A percentile compares a stretch with the other conserved stretches of the same genome.
Conservation (phyloP, 2,888 invertebrate genomes). For the Monoplex corrugatus region DNA sequence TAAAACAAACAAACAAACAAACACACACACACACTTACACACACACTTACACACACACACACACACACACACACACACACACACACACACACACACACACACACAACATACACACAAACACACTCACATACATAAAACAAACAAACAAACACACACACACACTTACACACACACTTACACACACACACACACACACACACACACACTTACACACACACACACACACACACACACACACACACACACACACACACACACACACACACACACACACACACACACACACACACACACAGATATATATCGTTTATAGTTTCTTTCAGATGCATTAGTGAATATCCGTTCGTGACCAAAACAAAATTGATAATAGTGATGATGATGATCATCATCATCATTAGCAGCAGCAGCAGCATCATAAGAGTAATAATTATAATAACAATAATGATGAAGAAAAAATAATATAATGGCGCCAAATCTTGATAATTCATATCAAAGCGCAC, state of each 20-base stretch:
- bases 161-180: neutral
- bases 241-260: neutral
- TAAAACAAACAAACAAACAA: too few species aligned
- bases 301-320: too few species aligned
- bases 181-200: neutral
- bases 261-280: conserved; percentile 19
- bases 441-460: too few species aligned
- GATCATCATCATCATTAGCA: too few species aligned
- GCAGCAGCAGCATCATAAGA: too few species aligned
- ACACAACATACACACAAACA: neutral
- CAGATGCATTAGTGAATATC: too few species aligned
- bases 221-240: neutral
- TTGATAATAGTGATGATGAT: too few species aligned
- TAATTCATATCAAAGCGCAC: too few species aligned
- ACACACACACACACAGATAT: neutral
- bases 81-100: neutral
- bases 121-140: neutral
- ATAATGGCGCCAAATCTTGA: too few species aligned
- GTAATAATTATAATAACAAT: too few species aligned
- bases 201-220: neutral
- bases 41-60: conserved; percentile 10
- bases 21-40: conserved; percentile 7
- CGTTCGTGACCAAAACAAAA: too few species aligned
- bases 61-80: conserved; percentile 22
- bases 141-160: neutral